Evolutionary conservation across 2,113 vertebrate genomes (phyloP).

Genomic region (Xenopus borealis): DNA sequence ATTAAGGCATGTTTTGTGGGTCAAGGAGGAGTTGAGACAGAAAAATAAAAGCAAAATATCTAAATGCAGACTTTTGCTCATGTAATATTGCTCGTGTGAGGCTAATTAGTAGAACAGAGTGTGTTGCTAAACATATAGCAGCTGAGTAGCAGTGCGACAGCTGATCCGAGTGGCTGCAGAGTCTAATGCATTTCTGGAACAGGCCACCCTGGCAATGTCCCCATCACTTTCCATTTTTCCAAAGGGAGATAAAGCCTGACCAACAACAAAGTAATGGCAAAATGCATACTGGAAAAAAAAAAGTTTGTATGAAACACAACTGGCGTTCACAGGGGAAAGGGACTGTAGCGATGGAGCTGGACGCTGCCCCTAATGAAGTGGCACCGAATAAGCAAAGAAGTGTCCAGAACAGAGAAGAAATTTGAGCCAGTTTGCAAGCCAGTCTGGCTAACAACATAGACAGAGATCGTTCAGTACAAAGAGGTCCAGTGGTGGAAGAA

Average conservation of each 20-base stretch:
- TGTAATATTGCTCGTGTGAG: slow-evolving; percentile 14
- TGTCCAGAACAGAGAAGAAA: slow-evolving; percentile 30
- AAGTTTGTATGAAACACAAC: slow-evolving; percentile 31
- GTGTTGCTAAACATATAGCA: slow-evolving; percentile 23
- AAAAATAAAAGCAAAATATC: neutral
- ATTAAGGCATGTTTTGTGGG: too few relatives aligned
- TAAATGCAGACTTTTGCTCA: neutral
- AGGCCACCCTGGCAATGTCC: slow-evolving; percentile 27
- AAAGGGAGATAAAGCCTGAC: slow-evolving; percentile 29
- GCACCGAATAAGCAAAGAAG: slow-evolving; percentile 54
- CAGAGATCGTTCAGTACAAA: slow-evolving; percentile 58
- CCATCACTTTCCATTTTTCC: slow-evolving; percentile 19
- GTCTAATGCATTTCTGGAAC: slow-evolving; percentile 37
- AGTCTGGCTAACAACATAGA: slow-evolving; percentile 45
- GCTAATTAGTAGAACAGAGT: slow-evolving; percentile 24
- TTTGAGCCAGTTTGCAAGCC: slow-evolving; percentile 37
- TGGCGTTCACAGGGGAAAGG: slow-evolving; percentile 41
- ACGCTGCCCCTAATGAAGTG: slow-evolving; percentile 48
- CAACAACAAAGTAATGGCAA: slow-evolving; percentile 31
- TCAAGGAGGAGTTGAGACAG: too few relatives aligned
- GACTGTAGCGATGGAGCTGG: slow-evolving; percentile 37
- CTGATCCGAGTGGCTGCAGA: slow-evolving; percentile 20
- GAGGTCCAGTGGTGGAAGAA: slow-evolving; percentile 49
- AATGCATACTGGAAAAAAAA: slow-evolving; percentile 1
- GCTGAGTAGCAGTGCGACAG: slow-evolving; percentile 36